Base-by-base conservation (phyloP, 1,140 invertebrate genomes). In the Heliconius hermathena region DNA sequence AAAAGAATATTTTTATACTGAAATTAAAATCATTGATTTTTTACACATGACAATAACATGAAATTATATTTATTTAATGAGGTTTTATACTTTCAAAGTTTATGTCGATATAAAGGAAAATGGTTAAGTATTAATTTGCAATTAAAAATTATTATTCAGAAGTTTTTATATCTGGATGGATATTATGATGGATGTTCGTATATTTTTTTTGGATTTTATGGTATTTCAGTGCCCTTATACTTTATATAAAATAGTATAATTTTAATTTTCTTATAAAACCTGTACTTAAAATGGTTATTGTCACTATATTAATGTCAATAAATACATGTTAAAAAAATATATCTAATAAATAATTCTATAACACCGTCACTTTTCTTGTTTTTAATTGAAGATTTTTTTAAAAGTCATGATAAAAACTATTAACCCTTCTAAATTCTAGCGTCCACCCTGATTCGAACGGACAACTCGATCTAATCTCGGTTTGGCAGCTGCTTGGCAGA, bases 381-480 rank as follows among this genome's bases (percentile, higher is more conserved):
- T 13, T 13, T 18, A 71, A 22, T 33, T 26, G 33, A 71, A 29
- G 3, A 71, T 78, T 73, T 36, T 74, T 74, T 60, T 73, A 54
- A 33, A 76, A 49, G 8, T 11, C 70, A 60, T 81, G 76, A 74
- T 70, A 88, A 88, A 86, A 87, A 83, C 81, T 80, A 86, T 85
- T 85, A 88, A 88, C 89, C 89, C 87, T 57, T 57, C 54, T 57
- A 57, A 57, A n/a, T 89, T 88, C 84, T 77, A 78, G 80, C 84
- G 80, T 82, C 80, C 83, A 79, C 86, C 77, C 82, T 87, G 85
- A 88, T 85, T 88, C 82, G 85, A 87, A 87, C 83, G 88, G 89
- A 87, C 89, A 89, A 85, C 80, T 84, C 85, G 89, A 90, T 90
- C 84, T 90, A 90, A 90, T 90, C 89, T 89, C 80, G 80, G 70